Conservation (phyloP, 2,113 vertebrate genomes). For the Embiotoca jacksoni region DNA sequence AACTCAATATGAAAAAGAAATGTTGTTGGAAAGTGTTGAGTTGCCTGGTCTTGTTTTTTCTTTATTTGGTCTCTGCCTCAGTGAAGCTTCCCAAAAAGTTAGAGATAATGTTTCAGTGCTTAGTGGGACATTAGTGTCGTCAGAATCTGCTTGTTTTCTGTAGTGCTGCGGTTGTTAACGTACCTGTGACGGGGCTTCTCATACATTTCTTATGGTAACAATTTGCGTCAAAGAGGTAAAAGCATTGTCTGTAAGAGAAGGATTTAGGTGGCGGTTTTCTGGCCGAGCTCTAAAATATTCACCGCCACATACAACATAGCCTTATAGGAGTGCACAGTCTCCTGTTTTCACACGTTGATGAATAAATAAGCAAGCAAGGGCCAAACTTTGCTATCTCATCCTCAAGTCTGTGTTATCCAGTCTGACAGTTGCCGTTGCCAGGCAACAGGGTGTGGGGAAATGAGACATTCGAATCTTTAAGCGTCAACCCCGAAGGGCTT, state of each 20-base stretch:
- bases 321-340: slow-evolving; percentile 6
- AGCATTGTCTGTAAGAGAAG: background rate
- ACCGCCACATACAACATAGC: background rate
- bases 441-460: slow-evolving; percentile 68
- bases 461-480: slow-evolving; percentile 57
- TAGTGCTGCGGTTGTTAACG: background rate
- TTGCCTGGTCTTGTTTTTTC: slow-evolving; percentile 22
- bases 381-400: slow-evolving; percentile 65
- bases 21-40: slow-evolving; percentile 46
- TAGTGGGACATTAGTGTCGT: slow-evolving; percentile 6
- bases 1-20: slow-evolving; percentile 56
- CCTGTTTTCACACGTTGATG: slow-evolving; percentile 30
- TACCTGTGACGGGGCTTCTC: background rate
- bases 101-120: slow-evolving; percentile 19
- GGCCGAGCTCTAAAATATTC: background rate
- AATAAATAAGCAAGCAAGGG: slow-evolving; percentile 55
- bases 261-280: background rate
- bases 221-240: background rate
- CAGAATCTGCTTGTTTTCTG: slow-evolving; percentile 10
- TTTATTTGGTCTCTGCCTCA: slow-evolving; percentile 20
- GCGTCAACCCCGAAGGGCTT: slow-evolving; percentile 52
- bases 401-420: slow-evolving; percentile 52
- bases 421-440: slow-evolving; percentile 77
- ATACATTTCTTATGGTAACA: no score
- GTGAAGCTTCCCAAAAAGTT: slow-evolving; percentile 20